phyloP scores from a whole-genome alignment of 2,113 vertebrate species.

The Mirounga angustirostris region DNA sequence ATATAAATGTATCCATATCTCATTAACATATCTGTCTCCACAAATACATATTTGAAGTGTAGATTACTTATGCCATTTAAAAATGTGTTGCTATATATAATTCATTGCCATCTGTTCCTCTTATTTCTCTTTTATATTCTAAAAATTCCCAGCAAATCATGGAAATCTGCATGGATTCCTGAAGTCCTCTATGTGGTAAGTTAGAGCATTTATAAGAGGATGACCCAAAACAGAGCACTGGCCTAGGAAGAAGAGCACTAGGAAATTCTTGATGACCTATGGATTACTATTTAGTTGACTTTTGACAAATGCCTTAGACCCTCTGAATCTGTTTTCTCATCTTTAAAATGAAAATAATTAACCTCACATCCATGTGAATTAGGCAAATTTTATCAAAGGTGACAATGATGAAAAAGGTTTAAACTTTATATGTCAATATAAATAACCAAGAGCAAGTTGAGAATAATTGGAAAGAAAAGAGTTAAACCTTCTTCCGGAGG shows the following conservation, averaged over 20 bases:
- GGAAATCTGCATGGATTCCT: constrained; percentile 53
- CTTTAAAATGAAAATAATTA: constrained; percentile 34
- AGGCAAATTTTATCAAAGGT: not conserved
- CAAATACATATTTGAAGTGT: constrained; percentile 69
- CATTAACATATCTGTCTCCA: constrained; percentile 49
- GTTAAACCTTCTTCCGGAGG: not conserved
- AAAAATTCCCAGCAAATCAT: constrained; percentile 61
- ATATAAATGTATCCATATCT: constrained; percentile 31
- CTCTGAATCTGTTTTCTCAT: constrained; percentile 9
- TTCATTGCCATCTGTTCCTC: constrained; percentile 72
- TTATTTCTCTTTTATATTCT: constrained; percentile 56
- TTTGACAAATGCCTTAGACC: not conserved
- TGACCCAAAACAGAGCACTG: not conserved
- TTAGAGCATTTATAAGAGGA: not conserved
- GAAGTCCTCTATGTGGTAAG: constrained; percentile 6
- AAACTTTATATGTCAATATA: not conserved
- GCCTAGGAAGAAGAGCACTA: not conserved
- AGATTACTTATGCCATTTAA: constrained; percentile 62
- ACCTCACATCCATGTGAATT: not conserved
- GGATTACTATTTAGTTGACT: not conserved
- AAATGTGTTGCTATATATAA: constrained; percentile 71
- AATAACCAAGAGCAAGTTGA: not conserved
- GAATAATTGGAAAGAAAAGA: constrained; percentile 4
- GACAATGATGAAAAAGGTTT: not conserved
- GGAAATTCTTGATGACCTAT: not conserved